Conservation (phyloP, 2,113 vertebrate genomes). For the Micronycteris hirsuta region DNA sequence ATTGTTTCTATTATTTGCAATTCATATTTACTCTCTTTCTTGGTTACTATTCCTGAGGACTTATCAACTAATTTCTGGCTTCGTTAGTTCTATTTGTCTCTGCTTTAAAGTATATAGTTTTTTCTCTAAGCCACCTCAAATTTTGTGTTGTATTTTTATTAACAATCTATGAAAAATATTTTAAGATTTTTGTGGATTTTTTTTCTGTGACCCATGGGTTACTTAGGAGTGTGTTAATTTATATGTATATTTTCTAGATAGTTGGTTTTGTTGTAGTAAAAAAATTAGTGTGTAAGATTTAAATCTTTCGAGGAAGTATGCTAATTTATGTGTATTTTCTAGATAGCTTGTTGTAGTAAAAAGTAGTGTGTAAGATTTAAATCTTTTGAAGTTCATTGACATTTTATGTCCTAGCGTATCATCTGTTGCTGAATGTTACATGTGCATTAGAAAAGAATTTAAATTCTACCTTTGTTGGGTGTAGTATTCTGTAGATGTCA, state of each 20-base stretch:
- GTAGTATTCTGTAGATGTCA: neutral
- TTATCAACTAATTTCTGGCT: neutral
- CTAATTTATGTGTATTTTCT: neutral
- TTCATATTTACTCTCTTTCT: neutral
- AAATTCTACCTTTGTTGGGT: neutral
- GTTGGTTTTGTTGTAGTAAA: neutral
- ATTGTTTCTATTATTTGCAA: neutral
- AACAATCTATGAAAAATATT: neutral
- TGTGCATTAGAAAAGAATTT: conserved; percentile 3
- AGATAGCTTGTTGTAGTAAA: neutral
- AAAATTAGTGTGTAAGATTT: neutral
- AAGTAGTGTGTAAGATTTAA: neutral
- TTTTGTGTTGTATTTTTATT: neutral
- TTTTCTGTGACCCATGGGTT: neutral
- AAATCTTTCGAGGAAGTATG: neutral
- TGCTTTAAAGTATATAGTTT: neutral
- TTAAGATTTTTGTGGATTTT: neutral
- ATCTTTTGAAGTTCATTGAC: neutral
- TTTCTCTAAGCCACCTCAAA: neutral
- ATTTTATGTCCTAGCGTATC: neutral
- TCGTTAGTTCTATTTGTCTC: neutral
- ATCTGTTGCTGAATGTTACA: neutral
- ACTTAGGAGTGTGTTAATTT: neutral
- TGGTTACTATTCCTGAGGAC: neutral
- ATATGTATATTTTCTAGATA: neutral